These are phyloP conservation scores for Serilophus lunatus DNA, from an alignment of 2,113 vertebrate species.

Conservation along the genomic window DNA sequence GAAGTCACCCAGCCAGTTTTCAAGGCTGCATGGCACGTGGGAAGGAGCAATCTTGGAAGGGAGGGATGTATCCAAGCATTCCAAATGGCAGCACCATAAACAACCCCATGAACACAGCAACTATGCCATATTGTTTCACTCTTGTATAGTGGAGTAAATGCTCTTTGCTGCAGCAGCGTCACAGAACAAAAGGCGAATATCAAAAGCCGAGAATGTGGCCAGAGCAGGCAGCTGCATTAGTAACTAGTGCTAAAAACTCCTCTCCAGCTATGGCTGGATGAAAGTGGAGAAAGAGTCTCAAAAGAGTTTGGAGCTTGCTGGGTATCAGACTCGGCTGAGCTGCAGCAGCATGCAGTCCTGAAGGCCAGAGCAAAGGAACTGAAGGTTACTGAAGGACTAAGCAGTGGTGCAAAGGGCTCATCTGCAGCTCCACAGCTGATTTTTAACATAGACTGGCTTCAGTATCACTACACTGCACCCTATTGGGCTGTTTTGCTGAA, in stretches of 20 bases:
- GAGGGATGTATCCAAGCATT: not conserved
- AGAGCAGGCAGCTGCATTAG: not conserved
- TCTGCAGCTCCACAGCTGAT: not conserved
- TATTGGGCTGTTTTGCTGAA: not conserved
- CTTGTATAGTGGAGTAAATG: not conserved
- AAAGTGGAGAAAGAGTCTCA: not conserved
- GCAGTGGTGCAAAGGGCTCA: not conserved
- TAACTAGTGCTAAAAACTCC: not conserved
- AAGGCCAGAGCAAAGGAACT: not conserved
- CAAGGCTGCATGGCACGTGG: not conserved
- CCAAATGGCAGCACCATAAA: not conserved
- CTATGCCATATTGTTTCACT: too few species aligned
- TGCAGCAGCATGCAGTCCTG: not conserved
- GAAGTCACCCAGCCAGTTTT: not conserved
- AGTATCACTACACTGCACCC: not conserved
- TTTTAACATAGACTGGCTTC: not conserved
- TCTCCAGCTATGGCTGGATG: not conserved
- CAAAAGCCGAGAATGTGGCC: not conserved
- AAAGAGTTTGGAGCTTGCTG: not conserved
- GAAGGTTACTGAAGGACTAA: not conserved
- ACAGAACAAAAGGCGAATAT: not conserved
- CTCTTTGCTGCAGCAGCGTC: not conserved
- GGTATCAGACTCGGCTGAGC: not conserved
- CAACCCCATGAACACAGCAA: not conserved
- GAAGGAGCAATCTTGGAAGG: not conserved